Evolutionary conservation across 2,113 vertebrate genomes (phyloP).

Genomic region (Myotis brandtii): DNA sequence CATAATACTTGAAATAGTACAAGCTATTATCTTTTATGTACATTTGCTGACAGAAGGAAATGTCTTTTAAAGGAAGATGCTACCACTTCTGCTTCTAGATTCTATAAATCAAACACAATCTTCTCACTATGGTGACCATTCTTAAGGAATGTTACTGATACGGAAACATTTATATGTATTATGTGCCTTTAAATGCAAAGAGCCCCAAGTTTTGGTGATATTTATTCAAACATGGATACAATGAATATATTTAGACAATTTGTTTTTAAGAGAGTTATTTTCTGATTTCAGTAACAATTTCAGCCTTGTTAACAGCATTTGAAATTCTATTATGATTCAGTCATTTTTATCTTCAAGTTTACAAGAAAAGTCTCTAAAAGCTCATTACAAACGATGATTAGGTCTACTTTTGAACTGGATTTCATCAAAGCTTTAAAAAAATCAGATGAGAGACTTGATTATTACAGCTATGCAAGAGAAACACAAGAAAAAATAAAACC

Average conservation of each 20-base stretch:
- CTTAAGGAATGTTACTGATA: conserved; percentile 62
- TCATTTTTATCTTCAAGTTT: conserved; percentile 59
- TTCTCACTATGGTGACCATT: neutral
- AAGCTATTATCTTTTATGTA: conserved; percentile 60
- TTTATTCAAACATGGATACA: conserved; percentile 41
- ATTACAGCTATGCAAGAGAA: conserved; percentile 67
- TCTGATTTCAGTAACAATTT: conserved; percentile 56
- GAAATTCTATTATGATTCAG: conserved; percentile 26
- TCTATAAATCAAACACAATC: conserved; percentile 62
- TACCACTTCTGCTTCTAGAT: conserved; percentile 42
- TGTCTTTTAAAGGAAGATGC: conserved; percentile 67
- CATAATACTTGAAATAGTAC: conserved; percentile 51
- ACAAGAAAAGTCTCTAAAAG: conserved; percentile 55
- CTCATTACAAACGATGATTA: conserved; percentile 61
- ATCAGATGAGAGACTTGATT: conserved; percentile 57
- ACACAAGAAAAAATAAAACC: conserved; percentile 58
- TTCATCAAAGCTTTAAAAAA: conserved; percentile 66
- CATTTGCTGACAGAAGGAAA: conserved; percentile 55
- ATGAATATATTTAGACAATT: neutral
- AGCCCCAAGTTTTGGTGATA: neutral
- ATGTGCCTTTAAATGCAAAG: conserved; percentile 59
- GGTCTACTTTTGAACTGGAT: conserved; percentile 41
- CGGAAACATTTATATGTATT: conserved; percentile 57
- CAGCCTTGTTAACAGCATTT: neutral
- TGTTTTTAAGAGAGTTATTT: conserved; percentile 58